phyloP scores from a whole-genome alignment of 2,888 invertebrate genomes.

The Temnothorax unifasciatus region DNA sequence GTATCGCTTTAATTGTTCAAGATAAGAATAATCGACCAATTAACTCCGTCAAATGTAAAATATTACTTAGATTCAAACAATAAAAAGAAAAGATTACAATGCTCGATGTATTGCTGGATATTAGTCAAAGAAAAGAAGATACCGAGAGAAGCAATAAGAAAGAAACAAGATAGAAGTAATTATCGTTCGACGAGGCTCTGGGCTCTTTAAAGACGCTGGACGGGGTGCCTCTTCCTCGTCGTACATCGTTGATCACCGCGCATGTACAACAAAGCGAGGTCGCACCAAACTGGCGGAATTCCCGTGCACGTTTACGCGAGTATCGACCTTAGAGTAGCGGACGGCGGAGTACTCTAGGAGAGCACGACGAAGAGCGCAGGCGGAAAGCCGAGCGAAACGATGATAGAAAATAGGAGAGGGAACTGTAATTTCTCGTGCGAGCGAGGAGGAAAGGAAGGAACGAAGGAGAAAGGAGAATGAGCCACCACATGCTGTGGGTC shows the following conservation, averaged over 20 bases:
- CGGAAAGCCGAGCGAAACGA: constrained; percentile 12
- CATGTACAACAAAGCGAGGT: constrained; percentile 69
- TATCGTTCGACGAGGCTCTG: not conserved
- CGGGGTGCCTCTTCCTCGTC: not conserved
- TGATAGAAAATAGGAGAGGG: constrained; percentile 52
- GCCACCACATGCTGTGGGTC: constrained; percentile 77
- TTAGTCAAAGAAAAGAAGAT: not conserved
- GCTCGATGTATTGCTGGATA: not conserved
- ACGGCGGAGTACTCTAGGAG: constrained; percentile 35
- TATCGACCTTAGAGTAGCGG: constrained; percentile 56
- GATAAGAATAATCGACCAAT: not conserved
- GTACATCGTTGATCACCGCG: constrained; percentile 60
- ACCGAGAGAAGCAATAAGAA: not conserved
- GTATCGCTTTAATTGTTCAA: not conserved
- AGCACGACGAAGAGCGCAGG: constrained; percentile 52
- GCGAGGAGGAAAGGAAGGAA: constrained; percentile 50
- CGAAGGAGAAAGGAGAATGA: constrained; percentile 70
- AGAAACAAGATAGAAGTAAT: not conserved
- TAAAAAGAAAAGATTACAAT: not conserved
- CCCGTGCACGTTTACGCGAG: constrained; percentile 60
- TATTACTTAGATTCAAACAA: not conserved
- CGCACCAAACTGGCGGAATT: constrained; percentile 57
- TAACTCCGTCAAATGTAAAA: not conserved
- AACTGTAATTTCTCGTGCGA: constrained; percentile 30
- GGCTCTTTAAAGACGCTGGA: not conserved